Evolutionary conservation across 2,888 invertebrate genomes (phyloP), one percentile per base, ranked within the genome.

Genomic region (Sclerodermus sp.): DNA sequence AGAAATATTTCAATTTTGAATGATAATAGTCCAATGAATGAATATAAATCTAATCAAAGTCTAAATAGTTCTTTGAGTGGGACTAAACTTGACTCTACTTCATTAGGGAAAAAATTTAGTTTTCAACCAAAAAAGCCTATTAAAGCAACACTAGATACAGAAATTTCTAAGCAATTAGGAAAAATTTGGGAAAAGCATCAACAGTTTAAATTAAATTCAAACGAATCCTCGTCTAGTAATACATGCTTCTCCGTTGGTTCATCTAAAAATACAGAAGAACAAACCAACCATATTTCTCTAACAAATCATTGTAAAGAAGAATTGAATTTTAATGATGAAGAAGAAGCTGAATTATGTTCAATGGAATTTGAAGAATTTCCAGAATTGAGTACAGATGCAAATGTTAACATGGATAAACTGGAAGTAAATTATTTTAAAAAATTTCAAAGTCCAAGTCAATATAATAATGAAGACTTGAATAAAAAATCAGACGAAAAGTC

Each of bases 41-140:
- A 55, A 23, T 32, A 38, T 5, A 16, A 30, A 15, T 15, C 37
- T 4, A 15, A 17, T 9, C 12, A 2, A 17, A 36, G 31, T 31
- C 15, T 10, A n/a, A 32, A 14, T 2, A 2, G 5, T 45, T 46
- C 45, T 13, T 38, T 42, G 2, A 4, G 15, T 32, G 23, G 43
- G 32, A 14, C n/a, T 13, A 47, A 49, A 47, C 6, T 23, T 23
- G 47, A 55, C 31, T 51, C 50, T 13, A 29, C 51, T 18, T 29
- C 30, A 17, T 47, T 47, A 48, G 41, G 45, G 1, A 70, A 62
- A 23, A 72, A 65, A 23, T 58, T 62, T n/a, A 51, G 54, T 18
- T 77, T 77, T 45, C 66, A 73, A 45, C 52, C 75, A 9, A 76
- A 76, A 47, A 64, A 68, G 36, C 77, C 77, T 4, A 58, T 76